Conservation (phyloP, 92 coral and sea anemone species). For the Palythoa heliodiscus region DNA sequence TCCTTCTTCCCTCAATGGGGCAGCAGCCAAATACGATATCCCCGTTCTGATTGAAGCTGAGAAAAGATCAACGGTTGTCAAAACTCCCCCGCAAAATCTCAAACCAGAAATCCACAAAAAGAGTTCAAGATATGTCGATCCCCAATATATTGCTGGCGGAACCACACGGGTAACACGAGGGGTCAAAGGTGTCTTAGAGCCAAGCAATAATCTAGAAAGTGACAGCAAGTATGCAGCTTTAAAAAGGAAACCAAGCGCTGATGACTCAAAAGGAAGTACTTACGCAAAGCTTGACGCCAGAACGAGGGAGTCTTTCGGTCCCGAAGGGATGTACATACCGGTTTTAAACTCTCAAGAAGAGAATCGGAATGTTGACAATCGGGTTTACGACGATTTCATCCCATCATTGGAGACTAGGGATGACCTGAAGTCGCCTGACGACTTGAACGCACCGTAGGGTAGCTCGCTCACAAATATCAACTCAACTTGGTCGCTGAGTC, state of each 20-base stretch:
- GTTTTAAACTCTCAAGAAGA: neutral
- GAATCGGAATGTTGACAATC: neutral
- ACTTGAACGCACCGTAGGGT: neutral
- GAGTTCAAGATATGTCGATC: neutral
- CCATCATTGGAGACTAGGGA: constrained; percentile 5
- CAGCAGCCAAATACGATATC: constrained; percentile 23
- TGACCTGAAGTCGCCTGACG: neutral
- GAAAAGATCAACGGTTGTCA: neutral
- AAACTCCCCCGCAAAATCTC: neutral
- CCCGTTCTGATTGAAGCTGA: constrained; percentile 8
- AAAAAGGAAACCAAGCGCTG: neutral
- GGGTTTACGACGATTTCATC: constrained; percentile 28
- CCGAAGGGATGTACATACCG: neutral
- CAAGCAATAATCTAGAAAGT: neutral
- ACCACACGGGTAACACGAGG: neutral
- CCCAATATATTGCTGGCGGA: neutral
- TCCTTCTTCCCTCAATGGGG: neutral
- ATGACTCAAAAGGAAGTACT: neutral
- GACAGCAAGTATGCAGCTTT: constrained; percentile 13
- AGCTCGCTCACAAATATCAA: neutral
- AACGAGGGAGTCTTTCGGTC: neutral
- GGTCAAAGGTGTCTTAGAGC: neutral
- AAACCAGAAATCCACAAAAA: neutral
- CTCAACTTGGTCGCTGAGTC: neutral
- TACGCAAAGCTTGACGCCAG: constrained; percentile 4